These are phyloP conservation scores for Panagrolaimus sp. DNA, from an alignment of 1,140 invertebrate genomes.

Conservation along the genomic window DNA sequence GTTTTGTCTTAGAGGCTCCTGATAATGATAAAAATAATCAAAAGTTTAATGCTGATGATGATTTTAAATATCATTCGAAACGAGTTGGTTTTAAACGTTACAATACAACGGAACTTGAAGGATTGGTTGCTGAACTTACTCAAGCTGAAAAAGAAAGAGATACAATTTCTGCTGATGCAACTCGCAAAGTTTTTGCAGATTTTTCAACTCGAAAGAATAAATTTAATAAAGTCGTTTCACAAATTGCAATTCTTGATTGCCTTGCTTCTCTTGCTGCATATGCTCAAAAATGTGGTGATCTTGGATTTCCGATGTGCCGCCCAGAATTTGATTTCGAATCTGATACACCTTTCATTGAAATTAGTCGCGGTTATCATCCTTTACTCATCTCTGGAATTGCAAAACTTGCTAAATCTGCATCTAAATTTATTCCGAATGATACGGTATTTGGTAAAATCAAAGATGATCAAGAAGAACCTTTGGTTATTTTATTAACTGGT, in stretches of 20 bases:
- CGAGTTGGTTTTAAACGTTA: slow-evolving; percentile 72
- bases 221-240: slow-evolving; percentile 76
- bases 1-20: slow-evolving; percentile 87
- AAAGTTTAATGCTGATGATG: slow-evolving; percentile 62
- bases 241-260: slow-evolving; percentile 78
- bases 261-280: slow-evolving; percentile 77
- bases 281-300: slow-evolving; percentile 59
- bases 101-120: slow-evolving; percentile 70
- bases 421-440: slow-evolving; percentile 82
- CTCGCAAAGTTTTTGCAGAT: slow-evolving; percentile 80
- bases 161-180: slow-evolving; percentile 75
- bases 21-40: slow-evolving; percentile 69
- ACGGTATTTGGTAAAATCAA: slow-evolving; percentile 65
- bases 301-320: slow-evolving; percentile 70
- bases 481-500: too few relatives aligned
- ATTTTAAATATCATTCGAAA: slow-evolving; percentile 75
- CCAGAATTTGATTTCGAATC: slow-evolving; percentile 67
- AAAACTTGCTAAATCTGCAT: slow-evolving; percentile 42
- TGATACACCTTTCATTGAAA: slow-evolving; percentile 70
- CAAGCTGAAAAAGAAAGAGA: slow-evolving; percentile 74
- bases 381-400: slow-evolving; percentile 65
- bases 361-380: slow-evolving; percentile 82
- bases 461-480: slow-evolving; percentile 34
- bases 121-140: slow-evolving; percentile 71
- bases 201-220: slow-evolving; percentile 73